Conservation (phyloP, 2,888 invertebrate genomes). For the Dryococelus australis region DNA sequence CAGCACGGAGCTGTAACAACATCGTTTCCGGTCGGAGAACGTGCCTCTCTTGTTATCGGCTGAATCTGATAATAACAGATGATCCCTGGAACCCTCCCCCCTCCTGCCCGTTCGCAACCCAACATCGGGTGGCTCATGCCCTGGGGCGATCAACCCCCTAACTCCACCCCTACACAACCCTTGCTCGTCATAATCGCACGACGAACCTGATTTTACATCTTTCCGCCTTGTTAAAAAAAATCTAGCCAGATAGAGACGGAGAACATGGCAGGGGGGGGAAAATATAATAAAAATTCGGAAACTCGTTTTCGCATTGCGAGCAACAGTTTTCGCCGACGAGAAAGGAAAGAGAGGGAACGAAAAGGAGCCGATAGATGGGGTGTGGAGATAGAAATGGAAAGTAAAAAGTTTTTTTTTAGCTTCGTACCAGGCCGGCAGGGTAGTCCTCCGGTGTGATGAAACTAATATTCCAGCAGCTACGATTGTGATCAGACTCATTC, state of each 20-base stretch:
- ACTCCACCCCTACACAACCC: background rate
- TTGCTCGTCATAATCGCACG: slow-evolving; percentile 12
- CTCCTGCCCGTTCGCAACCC: background rate
- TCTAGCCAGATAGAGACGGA: background rate
- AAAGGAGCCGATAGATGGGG: background rate
- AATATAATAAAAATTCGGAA: background rate
- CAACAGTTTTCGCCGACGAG: background rate
- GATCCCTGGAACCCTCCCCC: background rate
- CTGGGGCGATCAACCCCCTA: background rate
- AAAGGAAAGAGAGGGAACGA: background rate
- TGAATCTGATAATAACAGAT: slow-evolving; percentile 31
- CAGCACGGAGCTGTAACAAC: slow-evolving; percentile 12
- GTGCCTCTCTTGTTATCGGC: slow-evolving; percentile 28
- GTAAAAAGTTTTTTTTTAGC: background rate
- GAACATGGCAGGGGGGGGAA: background rate
- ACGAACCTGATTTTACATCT: slow-evolving; percentile 26
- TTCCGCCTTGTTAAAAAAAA: slow-evolving; percentile 25
- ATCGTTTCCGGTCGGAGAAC: slow-evolving; percentile 21
- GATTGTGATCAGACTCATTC: background rate
- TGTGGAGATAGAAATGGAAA: background rate
- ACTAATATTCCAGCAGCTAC: slow-evolving; percentile 1
- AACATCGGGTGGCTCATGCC: background rate
- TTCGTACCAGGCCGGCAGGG: background rate
- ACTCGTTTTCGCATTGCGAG: slow-evolving; percentile 13
- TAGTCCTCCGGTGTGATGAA: background rate